Evolutionary conservation across 2,797 vertebrate genomes (phyloP).

Genomic region (Epinephelus malabaricus): DNA sequence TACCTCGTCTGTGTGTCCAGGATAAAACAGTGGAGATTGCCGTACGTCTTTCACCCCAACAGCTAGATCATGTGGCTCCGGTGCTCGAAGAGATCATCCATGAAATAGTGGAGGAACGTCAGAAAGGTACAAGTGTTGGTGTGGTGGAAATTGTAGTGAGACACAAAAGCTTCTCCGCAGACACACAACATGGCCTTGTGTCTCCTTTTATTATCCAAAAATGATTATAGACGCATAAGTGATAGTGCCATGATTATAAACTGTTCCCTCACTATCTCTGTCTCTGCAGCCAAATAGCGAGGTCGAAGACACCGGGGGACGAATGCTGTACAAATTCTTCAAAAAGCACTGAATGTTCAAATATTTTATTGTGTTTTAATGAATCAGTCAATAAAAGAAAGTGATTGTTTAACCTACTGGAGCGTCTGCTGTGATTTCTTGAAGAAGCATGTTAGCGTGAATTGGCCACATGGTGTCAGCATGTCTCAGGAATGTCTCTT

Average conservation of each 20-base stretch:
- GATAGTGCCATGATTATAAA: slow-evolving; percentile 26
- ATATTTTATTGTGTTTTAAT: slow-evolving; percentile 70
- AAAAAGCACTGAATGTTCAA: slow-evolving; percentile 54
- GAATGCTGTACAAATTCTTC: slow-evolving; percentile 62
- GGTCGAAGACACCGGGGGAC: slow-evolving; percentile 3
- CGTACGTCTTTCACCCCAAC: slow-evolving; percentile 73
- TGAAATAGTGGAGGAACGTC: slow-evolving; percentile 69
- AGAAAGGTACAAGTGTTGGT: slow-evolving; percentile 59
- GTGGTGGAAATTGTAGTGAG: not conserved
- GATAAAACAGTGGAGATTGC: slow-evolving; percentile 76
- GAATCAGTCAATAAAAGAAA: slow-evolving; percentile 74
- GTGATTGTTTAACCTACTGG: slow-evolving; percentile 39
- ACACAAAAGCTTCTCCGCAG: not conserved
- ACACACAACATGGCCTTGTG: not conserved
- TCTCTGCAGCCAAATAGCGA: slow-evolving; percentile 69
- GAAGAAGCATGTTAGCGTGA: not conserved
- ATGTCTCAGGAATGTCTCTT: not conserved
- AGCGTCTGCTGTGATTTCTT: slow-evolving; percentile 21
- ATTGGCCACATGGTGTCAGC: slow-evolving; percentile 46
- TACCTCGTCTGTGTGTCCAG: slow-evolving; percentile 49
- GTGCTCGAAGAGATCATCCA: slow-evolving; percentile 77
- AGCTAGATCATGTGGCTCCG: slow-evolving; percentile 72
- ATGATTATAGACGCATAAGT: slow-evolving; percentile 9
- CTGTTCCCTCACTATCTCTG: slow-evolving; percentile 43
- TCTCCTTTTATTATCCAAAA: slow-evolving; percentile 22